phyloP scores from a whole-genome alignment of 2,113 vertebrate species.

The Amia ocellicauda region DNA sequence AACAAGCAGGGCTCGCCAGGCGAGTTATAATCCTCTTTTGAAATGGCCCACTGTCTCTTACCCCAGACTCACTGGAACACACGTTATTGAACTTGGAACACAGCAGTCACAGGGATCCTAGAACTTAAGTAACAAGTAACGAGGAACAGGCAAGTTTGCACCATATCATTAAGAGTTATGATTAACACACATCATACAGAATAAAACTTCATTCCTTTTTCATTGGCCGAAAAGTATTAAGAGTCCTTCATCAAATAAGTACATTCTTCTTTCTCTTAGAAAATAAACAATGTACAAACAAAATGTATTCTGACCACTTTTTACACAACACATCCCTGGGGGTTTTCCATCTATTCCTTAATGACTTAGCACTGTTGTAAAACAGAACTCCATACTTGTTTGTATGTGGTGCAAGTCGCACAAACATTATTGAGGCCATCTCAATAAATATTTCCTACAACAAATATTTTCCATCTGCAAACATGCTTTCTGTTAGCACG shows the following conservation, averaged over 20 bases:
- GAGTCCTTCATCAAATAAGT: neutral
- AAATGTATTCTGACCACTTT: too few relatives aligned
- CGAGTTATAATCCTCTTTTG: conserved; percentile 25
- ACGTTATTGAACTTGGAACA: conserved; percentile 29
- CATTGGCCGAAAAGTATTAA: neutral
- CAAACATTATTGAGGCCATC: too few relatives aligned
- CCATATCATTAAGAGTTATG: neutral
- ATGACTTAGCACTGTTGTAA: neutral
- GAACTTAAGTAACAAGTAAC: conserved; percentile 11
- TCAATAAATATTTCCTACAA: too few relatives aligned
- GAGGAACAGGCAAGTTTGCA: conserved; percentile 15
- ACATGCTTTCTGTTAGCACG: too few relatives aligned
- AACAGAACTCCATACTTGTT: neutral
- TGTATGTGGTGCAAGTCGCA: neutral
- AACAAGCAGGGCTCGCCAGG: conserved; percentile 23
- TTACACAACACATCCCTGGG: too few relatives aligned
- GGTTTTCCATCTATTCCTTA: neutral
- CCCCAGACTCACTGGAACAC: conserved; percentile 29
- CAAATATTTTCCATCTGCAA: too few relatives aligned
- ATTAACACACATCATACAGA: neutral
- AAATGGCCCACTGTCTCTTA: conserved; percentile 5
- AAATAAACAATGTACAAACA: too few relatives aligned
- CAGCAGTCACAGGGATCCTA: neutral
- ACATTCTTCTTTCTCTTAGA: too few relatives aligned
- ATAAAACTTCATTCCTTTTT: neutral